Percentiles rank a stretch among this genome's conserved stretches.
Conservation (phyloP, 2,888 invertebrate genomes). For the Linyphia triangularis region DNA sequence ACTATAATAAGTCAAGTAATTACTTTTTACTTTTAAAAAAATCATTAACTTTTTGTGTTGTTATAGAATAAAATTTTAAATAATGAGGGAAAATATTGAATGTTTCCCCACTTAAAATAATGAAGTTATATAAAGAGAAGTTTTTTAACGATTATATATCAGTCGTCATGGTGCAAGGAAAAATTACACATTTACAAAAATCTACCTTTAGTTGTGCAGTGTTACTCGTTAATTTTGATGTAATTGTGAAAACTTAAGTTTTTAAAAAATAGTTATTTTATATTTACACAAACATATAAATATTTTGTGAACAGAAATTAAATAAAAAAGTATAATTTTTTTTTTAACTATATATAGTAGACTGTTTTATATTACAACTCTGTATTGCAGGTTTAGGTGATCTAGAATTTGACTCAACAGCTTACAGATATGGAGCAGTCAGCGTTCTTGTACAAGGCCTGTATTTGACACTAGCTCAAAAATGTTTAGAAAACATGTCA, state of each 20-base stretch:
- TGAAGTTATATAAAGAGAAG: no score
- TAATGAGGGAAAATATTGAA: no score
- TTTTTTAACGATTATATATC: no score
- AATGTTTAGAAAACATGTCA: slow-evolving; percentile 78
- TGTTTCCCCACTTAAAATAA: no score
- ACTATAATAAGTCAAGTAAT: no score
- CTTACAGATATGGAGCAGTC: slow-evolving; percentile 79
- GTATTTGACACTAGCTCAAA: slow-evolving; percentile 81
- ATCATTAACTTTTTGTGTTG: no score
- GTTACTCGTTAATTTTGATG: not conserved
- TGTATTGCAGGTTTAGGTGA: slow-evolving; percentile 80
- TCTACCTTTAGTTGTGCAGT: not conserved
- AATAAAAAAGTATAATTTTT: not conserved
- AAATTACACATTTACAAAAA: not conserved
- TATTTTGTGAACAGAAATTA: not conserved
- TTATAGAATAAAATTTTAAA: not conserved
- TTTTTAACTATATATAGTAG: not conserved
- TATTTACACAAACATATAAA: not conserved
- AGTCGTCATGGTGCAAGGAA: no score
- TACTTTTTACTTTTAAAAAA: no score
- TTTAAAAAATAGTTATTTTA: not conserved
- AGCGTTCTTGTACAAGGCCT: slow-evolving; percentile 81
- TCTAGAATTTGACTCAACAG: slow-evolving; percentile 79
- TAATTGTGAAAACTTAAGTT: not conserved
- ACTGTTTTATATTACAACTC: not conserved